phyloP scores from a whole-genome alignment of 2,888 invertebrate genomes.

The Arrhopalites spinosus region DNA sequence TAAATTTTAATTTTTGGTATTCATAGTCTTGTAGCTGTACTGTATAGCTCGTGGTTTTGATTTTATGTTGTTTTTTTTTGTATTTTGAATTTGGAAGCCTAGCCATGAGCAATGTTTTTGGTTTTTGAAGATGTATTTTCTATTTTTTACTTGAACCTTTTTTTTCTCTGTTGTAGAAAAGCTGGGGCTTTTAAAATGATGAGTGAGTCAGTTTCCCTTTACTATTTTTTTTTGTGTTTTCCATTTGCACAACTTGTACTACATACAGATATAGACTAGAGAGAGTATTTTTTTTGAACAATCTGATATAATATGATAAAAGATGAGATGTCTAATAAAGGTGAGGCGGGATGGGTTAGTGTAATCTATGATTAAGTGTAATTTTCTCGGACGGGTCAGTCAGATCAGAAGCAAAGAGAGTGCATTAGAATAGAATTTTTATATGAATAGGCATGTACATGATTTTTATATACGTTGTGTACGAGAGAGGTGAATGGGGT shows the following conservation, averaged over 20 bases:
- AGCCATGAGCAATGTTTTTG: background rate
- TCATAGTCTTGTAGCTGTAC: no score
- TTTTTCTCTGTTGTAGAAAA: background rate
- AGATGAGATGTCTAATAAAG: slow-evolving; percentile 18
- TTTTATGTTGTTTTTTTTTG: no score
- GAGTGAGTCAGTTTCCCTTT: background rate
- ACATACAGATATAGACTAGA: no score
- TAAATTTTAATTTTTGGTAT: no score
- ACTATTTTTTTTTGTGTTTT: background rate
- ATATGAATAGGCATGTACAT: background rate
- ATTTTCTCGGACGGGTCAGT: slow-evolving; percentile 29
- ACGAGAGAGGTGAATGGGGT: background rate
- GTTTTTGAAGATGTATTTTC: background rate
- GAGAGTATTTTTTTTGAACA: background rate
- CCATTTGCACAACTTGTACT: background rate
- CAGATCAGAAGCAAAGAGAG: background rate
- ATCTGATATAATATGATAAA: background rate
- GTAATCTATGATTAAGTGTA: slow-evolving; percentile 31
- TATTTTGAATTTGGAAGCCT: background rate
- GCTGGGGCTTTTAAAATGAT: background rate
- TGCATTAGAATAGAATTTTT: background rate
- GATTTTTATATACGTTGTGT: background rate
- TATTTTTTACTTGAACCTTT: background rate
- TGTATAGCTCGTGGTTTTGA: no score
- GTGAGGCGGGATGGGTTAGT: slow-evolving; percentile 7